Base-by-base conservation (phyloP, 2,888 invertebrate genomes). In the Pyrgus malvae region DNA sequence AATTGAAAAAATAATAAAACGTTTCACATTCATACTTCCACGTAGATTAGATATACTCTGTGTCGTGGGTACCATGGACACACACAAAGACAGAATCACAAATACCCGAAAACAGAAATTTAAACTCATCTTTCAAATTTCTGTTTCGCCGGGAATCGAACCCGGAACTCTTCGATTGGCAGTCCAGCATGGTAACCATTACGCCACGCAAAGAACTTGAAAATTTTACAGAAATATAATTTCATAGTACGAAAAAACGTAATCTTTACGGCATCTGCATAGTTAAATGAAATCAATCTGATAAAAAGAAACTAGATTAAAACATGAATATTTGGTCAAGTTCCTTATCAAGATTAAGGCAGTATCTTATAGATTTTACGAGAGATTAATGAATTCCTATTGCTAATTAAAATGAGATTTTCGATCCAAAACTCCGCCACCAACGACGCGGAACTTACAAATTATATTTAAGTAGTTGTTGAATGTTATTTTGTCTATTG, bases 291-390 rank as follows among this genome's bases (percentile, higher is more conserved):
- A 44, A 25, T 16, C 35, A 25, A 44, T 11, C 17, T 31, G 41
- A 41, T 49, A 41, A 41, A 29, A 31, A 40, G 41, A 44, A 51
- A 51, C 50, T 51, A 44, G 50, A 51, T 44, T 51, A 27, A 23
- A 27, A 44, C 25, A 9, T 23, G 35, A 51, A 51, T 51, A 51
- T 51, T 17, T 42, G 17, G 35, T 42, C 17, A 42, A 31, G 12
- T 50, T 21, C 23, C 41, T 27, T 25, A 51, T 51, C 50, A 44
- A 51, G 49, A 49, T 49, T 35, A 12, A 19, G 27, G 44, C 42
- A 44, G 44, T 35, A 44, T 42, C 35, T 51, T 35, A 35, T 27
- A 7, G 44, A 51, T 51, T 51, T 44, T 44, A 44, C 27, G 25
- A 37, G 19, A 42, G 27, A 51, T 37, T 44, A 37, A 12, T 44